These are phyloP conservation scores for Capitulum mitella DNA, from an alignment of 2,888 invertebrate genomes.

Conservation along the genomic window DNA sequence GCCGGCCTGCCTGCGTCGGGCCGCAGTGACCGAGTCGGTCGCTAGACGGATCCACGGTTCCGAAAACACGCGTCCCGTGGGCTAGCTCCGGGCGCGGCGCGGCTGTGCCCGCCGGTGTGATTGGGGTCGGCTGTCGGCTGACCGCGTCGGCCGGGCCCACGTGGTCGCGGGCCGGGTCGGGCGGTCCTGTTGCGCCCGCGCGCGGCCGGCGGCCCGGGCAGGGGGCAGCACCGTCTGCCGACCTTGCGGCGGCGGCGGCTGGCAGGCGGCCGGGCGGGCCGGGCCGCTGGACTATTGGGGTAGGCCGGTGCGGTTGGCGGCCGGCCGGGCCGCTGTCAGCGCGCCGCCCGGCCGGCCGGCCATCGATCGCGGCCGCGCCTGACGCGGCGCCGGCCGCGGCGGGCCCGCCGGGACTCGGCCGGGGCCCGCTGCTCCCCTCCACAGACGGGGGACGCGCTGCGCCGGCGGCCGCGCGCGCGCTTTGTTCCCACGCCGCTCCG, in stretches of 20 bases:
- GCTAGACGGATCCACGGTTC: too few species aligned
- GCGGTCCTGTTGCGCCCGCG: not conserved
- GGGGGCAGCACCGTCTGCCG: too few species aligned
- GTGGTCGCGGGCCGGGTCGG: not conserved
- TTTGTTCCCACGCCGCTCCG: too few species aligned
- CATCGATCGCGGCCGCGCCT: not conserved
- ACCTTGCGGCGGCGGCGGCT: not conserved
- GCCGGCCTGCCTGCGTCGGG: not conserved
- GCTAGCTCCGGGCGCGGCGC: too few species aligned
- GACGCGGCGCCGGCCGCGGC: too few species aligned
- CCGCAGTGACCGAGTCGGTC: too few species aligned
- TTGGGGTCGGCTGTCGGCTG: not conserved
- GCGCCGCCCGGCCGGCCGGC: not conserved
- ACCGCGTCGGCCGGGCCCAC: not conserved
- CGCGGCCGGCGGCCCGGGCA: not conserved
- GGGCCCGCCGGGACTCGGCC: too few species aligned
- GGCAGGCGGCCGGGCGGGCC: not conserved
- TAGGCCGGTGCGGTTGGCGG: not conserved
- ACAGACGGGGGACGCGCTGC: too few species aligned
- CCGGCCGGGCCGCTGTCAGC: not conserved
- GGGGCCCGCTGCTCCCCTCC: too few species aligned
- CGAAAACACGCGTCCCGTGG: too few species aligned
- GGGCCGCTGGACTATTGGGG: not conserved
- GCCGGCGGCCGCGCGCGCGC: too few species aligned
- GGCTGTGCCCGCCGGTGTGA: too few species aligned